Evolutionary conservation across 2,888 invertebrate species (phyloP).

Genomic region (Melikaiella ostensackeni): DNA sequence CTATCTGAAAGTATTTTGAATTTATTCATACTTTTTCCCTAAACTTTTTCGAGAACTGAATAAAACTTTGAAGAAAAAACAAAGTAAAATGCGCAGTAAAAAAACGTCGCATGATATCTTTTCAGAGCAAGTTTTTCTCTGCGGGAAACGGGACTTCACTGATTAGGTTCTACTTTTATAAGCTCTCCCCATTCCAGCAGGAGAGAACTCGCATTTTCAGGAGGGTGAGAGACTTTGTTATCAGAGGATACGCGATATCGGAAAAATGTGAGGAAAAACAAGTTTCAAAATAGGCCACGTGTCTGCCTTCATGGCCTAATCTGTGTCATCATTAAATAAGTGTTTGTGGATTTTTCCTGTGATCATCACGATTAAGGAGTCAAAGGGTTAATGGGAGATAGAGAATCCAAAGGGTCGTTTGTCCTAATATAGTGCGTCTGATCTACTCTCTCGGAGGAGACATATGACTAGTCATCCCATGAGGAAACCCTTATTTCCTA

Average conservation of each 20-base stretch:
- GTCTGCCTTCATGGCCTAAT: background rate
- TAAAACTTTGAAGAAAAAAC: background rate
- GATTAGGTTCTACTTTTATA: background rate
- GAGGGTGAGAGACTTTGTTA: background rate
- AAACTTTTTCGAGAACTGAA: background rate
- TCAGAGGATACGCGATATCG: background rate
- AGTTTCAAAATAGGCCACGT: background rate
- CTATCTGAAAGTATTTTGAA: background rate
- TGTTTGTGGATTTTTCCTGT: too few species aligned
- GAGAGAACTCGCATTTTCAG: background rate
- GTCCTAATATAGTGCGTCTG: constrained; percentile 50
- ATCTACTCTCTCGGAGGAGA: constrained; percentile 40
- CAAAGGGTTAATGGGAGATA: constrained; percentile 33
- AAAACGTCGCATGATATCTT: background rate
- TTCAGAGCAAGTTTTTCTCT: background rate
- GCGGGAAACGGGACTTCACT: background rate
- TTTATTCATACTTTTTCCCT: background rate
- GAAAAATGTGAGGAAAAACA: background rate
- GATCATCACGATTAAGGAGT: constrained; percentile 17
- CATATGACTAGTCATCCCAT: constrained; percentile 42
- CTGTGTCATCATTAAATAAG: background rate
- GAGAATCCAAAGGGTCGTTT: constrained; percentile 41
- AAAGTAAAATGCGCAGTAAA: background rate
- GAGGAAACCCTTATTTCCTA: constrained; percentile 39
- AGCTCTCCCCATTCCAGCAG: background rate